These are phyloP conservation scores for Stegodyphus mimosarum DNA, from an alignment of 1,140 invertebrate genomes.

Conservation along the genomic window DNA sequence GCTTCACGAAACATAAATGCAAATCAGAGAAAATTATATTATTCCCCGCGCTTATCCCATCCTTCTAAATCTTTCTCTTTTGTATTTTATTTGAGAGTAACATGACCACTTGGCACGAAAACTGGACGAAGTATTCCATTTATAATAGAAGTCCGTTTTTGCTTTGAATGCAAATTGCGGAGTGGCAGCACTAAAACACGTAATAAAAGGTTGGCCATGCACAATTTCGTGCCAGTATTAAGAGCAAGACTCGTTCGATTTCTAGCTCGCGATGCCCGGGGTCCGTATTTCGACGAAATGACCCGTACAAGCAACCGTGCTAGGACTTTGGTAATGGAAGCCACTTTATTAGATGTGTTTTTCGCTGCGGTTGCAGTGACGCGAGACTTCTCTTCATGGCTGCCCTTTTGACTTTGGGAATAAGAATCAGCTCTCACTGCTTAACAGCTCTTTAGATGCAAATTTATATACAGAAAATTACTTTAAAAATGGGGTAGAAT, in stretches of 20 bases:
- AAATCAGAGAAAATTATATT: slow-evolving; percentile 17
- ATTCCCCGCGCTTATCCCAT: background rate
- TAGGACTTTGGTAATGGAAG: slow-evolving; percentile 23
- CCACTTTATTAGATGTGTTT: slow-evolving; percentile 10
- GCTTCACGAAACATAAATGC: slow-evolving; percentile 32
- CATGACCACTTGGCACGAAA: slow-evolving; percentile 14
- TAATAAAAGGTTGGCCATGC: slow-evolving; percentile 21
- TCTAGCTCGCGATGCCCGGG: background rate
- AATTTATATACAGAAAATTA: too few relatives aligned
- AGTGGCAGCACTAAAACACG: slow-evolving; percentile 7
- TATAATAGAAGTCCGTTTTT: slow-evolving; percentile 11
- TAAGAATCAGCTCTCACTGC: too few relatives aligned
- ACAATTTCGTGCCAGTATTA: slow-evolving; percentile 9
- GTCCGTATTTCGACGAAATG: slow-evolving; percentile 12
- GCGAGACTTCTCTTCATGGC: too few relatives aligned
- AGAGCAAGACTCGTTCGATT: slow-evolving; percentile 6
- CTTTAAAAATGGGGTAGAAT: too few relatives aligned
- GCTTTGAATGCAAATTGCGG: slow-evolving; percentile 30
- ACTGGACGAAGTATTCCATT: background rate
- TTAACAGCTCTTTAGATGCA: too few relatives aligned
- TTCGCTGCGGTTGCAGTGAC: background rate
- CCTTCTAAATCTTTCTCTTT: background rate
- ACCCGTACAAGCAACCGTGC: slow-evolving; percentile 4
- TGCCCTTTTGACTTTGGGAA: too few relatives aligned
- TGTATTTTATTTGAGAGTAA: slow-evolving; percentile 16